Evolutionary conservation across 2,888 invertebrate genomes (phyloP).

Genomic region (Harpagoxenus sublaevis): DNA sequence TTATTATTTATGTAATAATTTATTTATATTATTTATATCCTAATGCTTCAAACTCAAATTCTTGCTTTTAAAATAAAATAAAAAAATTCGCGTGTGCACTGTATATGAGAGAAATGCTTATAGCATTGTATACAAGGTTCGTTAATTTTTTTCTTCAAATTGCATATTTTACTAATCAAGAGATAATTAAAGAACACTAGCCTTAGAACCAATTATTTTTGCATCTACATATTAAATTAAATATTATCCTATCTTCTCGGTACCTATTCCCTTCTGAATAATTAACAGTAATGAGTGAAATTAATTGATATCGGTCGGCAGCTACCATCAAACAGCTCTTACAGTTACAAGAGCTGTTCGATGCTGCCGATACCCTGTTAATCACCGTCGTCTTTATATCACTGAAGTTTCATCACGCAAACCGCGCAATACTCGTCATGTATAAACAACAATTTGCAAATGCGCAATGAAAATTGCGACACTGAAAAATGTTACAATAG

Average conservation of each 20-base stretch:
- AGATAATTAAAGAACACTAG: not conserved
- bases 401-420: constrained; percentile 12
- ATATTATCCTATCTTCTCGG: not conserved
- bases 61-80: not conserved
- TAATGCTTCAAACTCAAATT: not conserved
- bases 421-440: not conserved
- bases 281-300: constrained; percentile 24
- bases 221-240: constrained; percentile 4
- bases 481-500: not conserved
- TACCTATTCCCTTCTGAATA: not conserved
- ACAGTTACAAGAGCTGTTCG: constrained; percentile 12
- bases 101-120: not conserved
- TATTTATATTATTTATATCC: not conserved
- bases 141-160: not conserved
- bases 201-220: not conserved
- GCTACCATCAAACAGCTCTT: constrained; percentile 34
- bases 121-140: not conserved
- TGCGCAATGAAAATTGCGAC: not conserved
- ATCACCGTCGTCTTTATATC: not conserved
- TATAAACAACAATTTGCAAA: not conserved
- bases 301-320: constrained; percentile 25
- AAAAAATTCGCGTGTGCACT: not conserved
- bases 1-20: not conserved
- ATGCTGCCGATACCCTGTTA: constrained; percentile 5
- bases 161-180: not conserved